Evolutionary conservation across 2,888 invertebrate genomes (phyloP), one percentile per base, ranked within the genome.

Genomic region (Blastobasis lacticolella): DNA sequence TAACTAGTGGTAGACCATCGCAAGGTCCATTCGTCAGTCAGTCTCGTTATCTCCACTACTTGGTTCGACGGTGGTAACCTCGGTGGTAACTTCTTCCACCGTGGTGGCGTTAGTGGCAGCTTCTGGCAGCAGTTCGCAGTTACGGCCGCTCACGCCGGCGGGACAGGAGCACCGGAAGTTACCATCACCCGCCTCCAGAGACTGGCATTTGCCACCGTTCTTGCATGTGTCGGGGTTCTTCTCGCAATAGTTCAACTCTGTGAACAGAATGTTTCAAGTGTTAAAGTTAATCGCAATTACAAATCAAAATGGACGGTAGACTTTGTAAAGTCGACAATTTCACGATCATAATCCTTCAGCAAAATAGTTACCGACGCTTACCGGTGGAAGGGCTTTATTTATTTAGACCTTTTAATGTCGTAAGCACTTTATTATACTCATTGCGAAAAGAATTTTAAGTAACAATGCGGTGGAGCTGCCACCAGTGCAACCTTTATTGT

Each of bases 231-330:
- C 89, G 0, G 91, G 90, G 71, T 96, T 92, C 55, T 93, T 92
- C 53, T 94, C 94, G 84, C 97, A 97, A 82, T 93, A 95, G 65
- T 93, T 95, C 51, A 96, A 82, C 71, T 94, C 96, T 94, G 82
- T 37, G 80, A 80, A 45, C 10, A 40, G 9, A 10, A 9, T 42
- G 4, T 5, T 42, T n/a, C n/a, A 42, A 42, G 10, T 42, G 3
- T 23, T 23, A 2, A 23, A 23, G 23, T 23, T 2, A 2, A 1
- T 23, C 23, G 23, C 3, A 23, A 23, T 23, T 23, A n/a, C n/a
- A n/a, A 3, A 23, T 1, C 23, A 23, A 23, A 23, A 23, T 23
- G 23, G 23, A 23, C 23, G 23, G 3, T 2, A 1, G 23, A 23
- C 23, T 3, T 23, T 23, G 23, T 23, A 23, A 23, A 23, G 23